Percentiles rank a stretch among this genome's conserved stretches.
phyloP scores from a whole-genome alignment of 1,140 invertebrate genomes.

The Dufourea novaeangliae region DNA sequence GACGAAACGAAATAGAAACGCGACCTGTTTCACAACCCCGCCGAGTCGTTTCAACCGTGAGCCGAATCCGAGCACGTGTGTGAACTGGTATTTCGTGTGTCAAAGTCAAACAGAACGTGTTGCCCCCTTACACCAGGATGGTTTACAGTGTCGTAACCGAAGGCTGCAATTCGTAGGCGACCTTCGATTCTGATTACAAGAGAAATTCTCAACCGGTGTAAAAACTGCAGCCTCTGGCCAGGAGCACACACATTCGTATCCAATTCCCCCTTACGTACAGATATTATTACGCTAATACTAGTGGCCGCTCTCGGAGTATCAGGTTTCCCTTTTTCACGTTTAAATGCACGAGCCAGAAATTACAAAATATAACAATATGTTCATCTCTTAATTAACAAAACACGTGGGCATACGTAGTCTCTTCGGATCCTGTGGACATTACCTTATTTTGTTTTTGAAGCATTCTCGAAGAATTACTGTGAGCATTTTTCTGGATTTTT shows the following conservation, averaged over 20 bases:
- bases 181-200: conserved; percentile 20
- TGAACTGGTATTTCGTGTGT: conserved; percentile 15
- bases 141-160: conserved; percentile 3
- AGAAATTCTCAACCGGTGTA: conserved; percentile 35
- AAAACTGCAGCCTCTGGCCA: background rate
- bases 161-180: conserved; percentile 7
- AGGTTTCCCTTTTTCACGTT: background rate
- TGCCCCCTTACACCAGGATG: background rate
- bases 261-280: background rate
- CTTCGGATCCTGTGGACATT: background rate
- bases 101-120: conserved; percentile 12
- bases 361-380: background rate
- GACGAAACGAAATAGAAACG: conserved; percentile 38
- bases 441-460: no score
- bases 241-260: background rate
- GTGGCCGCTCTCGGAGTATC: background rate
- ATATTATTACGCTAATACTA: background rate
- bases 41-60: background rate
- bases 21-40: conserved; percentile 41
- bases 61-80: background rate
- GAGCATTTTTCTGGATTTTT: no score
- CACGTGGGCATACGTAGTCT: background rate
- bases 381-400: conserved; percentile 17
- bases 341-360: conserved; percentile 6
- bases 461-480: background rate